Conservation (phyloP, 2,888 invertebrate species). For the Nomada goodeniana region DNA sequence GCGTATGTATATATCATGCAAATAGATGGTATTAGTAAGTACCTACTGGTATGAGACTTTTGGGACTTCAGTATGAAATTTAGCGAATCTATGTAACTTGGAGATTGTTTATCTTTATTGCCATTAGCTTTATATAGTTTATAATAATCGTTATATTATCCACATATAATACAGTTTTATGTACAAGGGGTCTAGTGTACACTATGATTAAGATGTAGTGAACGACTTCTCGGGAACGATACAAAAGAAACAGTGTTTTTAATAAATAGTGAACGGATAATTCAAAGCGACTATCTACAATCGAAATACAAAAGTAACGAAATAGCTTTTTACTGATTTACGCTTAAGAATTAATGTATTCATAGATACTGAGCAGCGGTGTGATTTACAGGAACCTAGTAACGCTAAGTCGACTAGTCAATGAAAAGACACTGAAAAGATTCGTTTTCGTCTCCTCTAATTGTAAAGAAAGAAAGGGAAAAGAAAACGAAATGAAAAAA, state of each 20-base stretch:
- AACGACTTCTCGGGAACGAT: constrained; percentile 67
- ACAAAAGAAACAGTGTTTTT: constrained; percentile 68
- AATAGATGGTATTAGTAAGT: constrained; percentile 27
- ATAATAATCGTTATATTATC: constrained; percentile 81
- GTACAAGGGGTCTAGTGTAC: constrained; percentile 81
- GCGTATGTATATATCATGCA: background rate
- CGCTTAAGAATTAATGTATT: constrained; percentile 59
- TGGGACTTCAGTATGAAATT: constrained; percentile 63
- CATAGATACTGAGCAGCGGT: constrained; percentile 74
- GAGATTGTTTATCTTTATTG: constrained; percentile 82
- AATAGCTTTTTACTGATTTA: constrained; percentile 55
- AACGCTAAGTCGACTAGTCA: constrained; percentile 75
- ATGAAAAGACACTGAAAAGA: constrained; percentile 63
- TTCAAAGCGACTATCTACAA: constrained; percentile 67
- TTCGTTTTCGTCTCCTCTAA: constrained; percentile 6
- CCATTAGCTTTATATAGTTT: constrained; percentile 79
- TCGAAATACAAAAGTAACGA: constrained; percentile 70
- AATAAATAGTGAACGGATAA: constrained; percentile 68
- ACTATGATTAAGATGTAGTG: constrained; percentile 75
- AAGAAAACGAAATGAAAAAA: background rate
- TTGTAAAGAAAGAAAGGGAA: background rate
- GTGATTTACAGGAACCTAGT: constrained; percentile 76
- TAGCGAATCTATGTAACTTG: constrained; percentile 72
- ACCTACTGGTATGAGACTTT: constrained; percentile 49
- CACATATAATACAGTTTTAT: constrained; percentile 84